These are phyloP conservation scores for Stigmatopora argus DNA, from an alignment of 2,113 vertebrate species.

Conservation along the genomic window DNA sequence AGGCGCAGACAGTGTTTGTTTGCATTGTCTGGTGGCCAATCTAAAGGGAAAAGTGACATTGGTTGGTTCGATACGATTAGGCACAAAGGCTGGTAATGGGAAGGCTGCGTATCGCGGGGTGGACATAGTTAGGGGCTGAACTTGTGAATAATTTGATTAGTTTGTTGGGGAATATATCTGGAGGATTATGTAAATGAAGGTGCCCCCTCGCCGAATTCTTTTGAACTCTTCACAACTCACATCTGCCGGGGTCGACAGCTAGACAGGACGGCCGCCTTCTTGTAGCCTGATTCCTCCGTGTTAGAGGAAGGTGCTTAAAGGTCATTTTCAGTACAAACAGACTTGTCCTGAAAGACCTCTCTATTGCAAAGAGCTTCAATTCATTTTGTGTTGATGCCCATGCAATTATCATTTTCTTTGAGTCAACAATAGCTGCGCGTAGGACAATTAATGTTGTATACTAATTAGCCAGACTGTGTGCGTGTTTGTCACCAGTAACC, in stretches of 20 bases:
- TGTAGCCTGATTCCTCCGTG: slow-evolving; percentile 63
- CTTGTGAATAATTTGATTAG: slow-evolving; percentile 82
- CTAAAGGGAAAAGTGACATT: slow-evolving; percentile 74
- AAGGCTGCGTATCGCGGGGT: slow-evolving; percentile 66
- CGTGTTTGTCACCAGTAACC: slow-evolving; percentile 58
- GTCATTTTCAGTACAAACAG: slow-evolving; percentile 75
- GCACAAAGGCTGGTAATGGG: slow-evolving; percentile 63
- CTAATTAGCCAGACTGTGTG: slow-evolving; percentile 68
- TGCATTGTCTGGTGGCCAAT: slow-evolving; percentile 52
- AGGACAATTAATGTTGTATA: slow-evolving; percentile 72
- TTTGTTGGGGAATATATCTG: slow-evolving; percentile 79
- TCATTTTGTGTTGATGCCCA: slow-evolving; percentile 67
- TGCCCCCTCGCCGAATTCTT: slow-evolving; percentile 78
- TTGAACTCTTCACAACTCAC: slow-evolving; percentile 81
- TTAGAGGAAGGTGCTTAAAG: slow-evolving; percentile 74
- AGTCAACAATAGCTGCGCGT: slow-evolving; percentile 71
- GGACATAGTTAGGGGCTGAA: slow-evolving; percentile 74
- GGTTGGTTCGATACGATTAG: slow-evolving; percentile 72
- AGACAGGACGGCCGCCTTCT: slow-evolving; percentile 73
- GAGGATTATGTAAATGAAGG: slow-evolving; percentile 79
- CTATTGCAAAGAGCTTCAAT: slow-evolving; percentile 67
- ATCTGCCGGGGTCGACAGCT: slow-evolving; percentile 78
- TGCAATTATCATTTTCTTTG: slow-evolving; percentile 73
- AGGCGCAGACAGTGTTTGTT: slow-evolving; percentile 60
- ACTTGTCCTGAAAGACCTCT: slow-evolving; percentile 71